Evolutionary conservation across 2,113 vertebrate genomes (phyloP).

Genomic region (Chloropsis cyanopogon): DNA sequence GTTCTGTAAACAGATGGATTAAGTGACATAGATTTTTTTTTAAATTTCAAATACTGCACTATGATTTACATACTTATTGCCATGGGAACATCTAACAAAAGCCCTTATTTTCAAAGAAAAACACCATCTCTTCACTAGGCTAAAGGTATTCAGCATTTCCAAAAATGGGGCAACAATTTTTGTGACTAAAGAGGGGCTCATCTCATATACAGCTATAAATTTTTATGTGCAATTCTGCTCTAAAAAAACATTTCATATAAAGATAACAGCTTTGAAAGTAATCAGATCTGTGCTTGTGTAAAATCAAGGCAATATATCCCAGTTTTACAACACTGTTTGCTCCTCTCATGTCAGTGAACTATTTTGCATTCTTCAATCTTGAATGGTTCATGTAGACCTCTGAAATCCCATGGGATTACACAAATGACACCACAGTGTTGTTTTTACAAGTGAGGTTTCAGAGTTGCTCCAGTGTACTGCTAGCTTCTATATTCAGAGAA

Average conservation of each 20-base stretch:
- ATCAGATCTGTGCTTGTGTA: not conserved
- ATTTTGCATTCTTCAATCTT: not conserved
- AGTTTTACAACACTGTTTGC: not conserved
- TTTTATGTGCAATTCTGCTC: not conserved
- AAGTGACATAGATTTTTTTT: not conserved
- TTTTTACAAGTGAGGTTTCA: not conserved
- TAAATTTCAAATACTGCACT: not conserved
- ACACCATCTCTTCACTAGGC: not conserved
- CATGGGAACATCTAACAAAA: slow-evolving; percentile 32
- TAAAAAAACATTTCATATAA: not conserved
- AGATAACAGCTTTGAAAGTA: not conserved
- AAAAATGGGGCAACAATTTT: not conserved
- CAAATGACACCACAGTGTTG: not conserved
- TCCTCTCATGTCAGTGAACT: not conserved
- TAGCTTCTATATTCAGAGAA: not conserved
- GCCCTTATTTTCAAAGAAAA: not conserved
- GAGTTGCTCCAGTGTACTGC: not conserved
- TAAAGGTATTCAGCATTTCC: not conserved
- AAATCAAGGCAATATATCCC: not conserved
- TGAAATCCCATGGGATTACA: not conserved
- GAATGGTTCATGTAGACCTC: not conserved
- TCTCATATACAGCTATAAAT: not conserved
- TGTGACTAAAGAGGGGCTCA: not conserved
- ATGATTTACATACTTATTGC: slow-evolving; percentile 31
- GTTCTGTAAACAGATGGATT: slow-evolving; percentile 50